Evolutionary conservation across 2,888 invertebrate genomes (phyloP).

Genomic region (Torymus auratus): DNA sequence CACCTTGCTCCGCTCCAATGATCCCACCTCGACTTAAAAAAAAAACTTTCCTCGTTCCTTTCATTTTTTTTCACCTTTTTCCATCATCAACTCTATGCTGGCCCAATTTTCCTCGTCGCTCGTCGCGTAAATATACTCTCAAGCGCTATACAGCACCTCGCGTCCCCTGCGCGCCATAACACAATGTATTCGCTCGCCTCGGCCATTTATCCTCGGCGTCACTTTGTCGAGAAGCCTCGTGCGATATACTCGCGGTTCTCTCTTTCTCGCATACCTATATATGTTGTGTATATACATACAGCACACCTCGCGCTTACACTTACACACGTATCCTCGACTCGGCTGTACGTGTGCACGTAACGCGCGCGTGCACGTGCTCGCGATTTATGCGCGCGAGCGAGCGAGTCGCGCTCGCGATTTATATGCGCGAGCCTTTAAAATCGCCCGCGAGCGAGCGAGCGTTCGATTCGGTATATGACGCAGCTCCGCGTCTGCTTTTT

Average conservation of each 20-base stretch:
- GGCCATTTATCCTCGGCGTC: conserved; percentile 62
- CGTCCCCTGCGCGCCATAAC: too few species aligned
- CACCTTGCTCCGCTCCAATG: too few species aligned
- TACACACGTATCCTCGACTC: too few species aligned
- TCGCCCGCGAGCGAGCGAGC: conserved; percentile 15
- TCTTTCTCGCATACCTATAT: conserved; percentile 9
- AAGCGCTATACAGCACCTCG: too few species aligned
- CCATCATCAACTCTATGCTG: too few species aligned
- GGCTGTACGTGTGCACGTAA: not conserved
- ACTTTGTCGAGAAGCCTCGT: conserved; percentile 58
- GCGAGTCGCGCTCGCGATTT: conserved; percentile 21
- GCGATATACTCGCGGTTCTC: conserved; percentile 39
- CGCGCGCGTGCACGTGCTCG: conserved; percentile 37
- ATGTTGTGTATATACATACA: conserved; percentile 27
- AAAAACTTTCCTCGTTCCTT: too few species aligned
- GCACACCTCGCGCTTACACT: not conserved
- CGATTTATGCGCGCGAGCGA: conserved; percentile 42
- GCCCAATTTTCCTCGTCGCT: too few species aligned
- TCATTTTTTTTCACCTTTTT: too few species aligned
- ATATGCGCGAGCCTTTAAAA: conserved; percentile 43
- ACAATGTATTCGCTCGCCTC: conserved; percentile 59
- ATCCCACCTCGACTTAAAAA: too few species aligned
- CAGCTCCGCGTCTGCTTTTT: not conserved
- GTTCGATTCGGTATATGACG: conserved; percentile 8
- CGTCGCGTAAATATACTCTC: too few species aligned